Evolutionary conservation across 2,797 vertebrate species (phyloP).

Genomic region (Sebastes itinus): DNA sequence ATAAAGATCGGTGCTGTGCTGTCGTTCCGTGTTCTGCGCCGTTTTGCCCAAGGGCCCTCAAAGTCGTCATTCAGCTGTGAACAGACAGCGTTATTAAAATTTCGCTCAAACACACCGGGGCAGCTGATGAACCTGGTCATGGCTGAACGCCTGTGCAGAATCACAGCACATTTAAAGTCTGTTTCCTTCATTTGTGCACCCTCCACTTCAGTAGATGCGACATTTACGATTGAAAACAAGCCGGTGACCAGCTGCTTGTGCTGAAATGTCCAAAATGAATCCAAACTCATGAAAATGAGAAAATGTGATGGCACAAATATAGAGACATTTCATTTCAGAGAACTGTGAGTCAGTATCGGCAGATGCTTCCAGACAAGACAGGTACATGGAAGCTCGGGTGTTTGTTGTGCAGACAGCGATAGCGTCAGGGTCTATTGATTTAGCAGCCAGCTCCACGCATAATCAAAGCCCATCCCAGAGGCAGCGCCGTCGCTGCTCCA

Average conservation of each 20-base stretch:
- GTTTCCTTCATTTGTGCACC: constrained; percentile 28
- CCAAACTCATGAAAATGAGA: background rate
- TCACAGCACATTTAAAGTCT: constrained; percentile 20
- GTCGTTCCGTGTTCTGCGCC: background rate
- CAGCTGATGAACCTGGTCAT: constrained; percentile 55
- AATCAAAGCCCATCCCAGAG: constrained; percentile 75
- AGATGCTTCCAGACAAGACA: constrained; percentile 47
- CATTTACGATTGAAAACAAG: constrained; percentile 32
- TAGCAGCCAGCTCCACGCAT: constrained; percentile 68
- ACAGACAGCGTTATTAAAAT: constrained; percentile 62
- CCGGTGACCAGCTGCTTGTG: background rate
- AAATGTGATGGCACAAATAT: constrained; percentile 3
- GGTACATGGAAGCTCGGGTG: constrained; percentile 48
- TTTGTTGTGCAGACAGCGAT: constrained; percentile 65
- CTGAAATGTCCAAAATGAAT: constrained; percentile 6
- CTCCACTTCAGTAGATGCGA: background rate
- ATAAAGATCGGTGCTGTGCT: constrained; percentile 43
- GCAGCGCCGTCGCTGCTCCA: constrained; percentile 64
- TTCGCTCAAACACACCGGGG: constrained; percentile 39
- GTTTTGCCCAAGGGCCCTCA: constrained; percentile 25
- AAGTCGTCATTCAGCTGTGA: constrained; percentile 59
- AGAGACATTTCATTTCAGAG: constrained; percentile 15
- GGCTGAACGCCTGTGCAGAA: constrained; percentile 29
- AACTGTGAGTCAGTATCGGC: constrained; percentile 24
- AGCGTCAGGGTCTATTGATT: constrained; percentile 77